Evolutionary conservation across 2,113 vertebrate genomes (phyloP).

Genomic region (Dendrocopos noguchii): DNA sequence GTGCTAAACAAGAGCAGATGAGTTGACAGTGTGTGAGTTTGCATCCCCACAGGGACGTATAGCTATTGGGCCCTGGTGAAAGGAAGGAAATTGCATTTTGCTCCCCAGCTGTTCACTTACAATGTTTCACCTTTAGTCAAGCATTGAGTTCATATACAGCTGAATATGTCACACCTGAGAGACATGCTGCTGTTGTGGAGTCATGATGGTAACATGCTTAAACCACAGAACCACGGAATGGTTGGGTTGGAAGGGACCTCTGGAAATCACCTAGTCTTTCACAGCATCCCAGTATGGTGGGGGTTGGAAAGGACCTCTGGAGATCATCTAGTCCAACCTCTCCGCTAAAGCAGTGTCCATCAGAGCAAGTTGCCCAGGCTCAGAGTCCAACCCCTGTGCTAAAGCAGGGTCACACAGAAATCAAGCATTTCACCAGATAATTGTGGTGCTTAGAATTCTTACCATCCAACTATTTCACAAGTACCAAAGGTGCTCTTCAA

Average conservation of each 20-base stretch:
- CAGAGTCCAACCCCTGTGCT: no score
- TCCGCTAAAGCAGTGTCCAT: no score
- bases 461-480: neutral
- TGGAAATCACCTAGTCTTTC: no score
- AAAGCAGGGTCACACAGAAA: neutral
- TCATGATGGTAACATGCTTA: neutral
- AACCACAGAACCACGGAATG: no score
- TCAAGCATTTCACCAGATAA: neutral
- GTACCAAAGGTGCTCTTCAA: neutral
- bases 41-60: no score
- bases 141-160: neutral
- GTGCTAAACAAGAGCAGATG: neutral
- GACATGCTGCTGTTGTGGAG: neutral
- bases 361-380: no score
- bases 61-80: neutral
- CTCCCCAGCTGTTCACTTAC: neutral
- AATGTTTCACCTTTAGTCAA: neutral
- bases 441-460: neutral
- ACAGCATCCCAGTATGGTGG: no score
- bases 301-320: no score
- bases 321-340: no score
- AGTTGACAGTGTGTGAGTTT: neutral
- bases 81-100: neutral
- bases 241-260: no score
- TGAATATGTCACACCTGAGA: neutral